phyloP scores from a whole-genome alignment of 2,113 vertebrate species.

The Oreotrochilus melanogaster region DNA sequence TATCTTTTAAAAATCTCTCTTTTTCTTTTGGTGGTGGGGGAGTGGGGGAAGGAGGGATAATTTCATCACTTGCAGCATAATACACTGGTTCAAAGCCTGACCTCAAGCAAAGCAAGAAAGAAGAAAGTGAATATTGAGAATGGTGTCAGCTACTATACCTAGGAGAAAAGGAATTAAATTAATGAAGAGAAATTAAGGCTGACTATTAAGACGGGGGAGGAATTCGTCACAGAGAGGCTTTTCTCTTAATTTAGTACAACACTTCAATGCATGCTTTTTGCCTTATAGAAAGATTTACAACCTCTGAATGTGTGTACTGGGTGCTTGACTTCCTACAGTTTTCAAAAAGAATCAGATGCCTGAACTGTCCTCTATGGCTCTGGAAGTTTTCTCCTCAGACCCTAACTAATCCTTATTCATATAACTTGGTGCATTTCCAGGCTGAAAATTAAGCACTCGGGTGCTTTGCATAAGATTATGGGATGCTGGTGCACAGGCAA shows the following conservation, averaged over 20 bases:
- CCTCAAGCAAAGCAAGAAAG: slow-evolving; percentile 16
- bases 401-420: slow-evolving; percentile 30
- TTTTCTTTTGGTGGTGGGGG: too few relatives aligned
- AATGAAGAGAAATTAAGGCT: slow-evolving; percentile 41
- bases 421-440: slow-evolving; percentile 42
- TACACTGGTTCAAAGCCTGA: slow-evolving; percentile 31
- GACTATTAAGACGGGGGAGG: background rate
- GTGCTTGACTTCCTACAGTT: background rate
- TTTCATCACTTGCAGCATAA: slow-evolving; percentile 23
- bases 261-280: background rate
- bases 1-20: background rate
- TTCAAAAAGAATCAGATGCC: background rate
- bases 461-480: slow-evolving; percentile 26
- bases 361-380: background rate
- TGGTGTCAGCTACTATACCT: background rate
- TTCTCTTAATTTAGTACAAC: background rate
- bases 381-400: slow-evolving; percentile 13
- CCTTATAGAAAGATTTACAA: background rate
- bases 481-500: background rate
- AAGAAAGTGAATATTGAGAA: slow-evolving; percentile 25
- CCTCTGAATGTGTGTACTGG: background rate
- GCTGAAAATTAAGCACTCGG: slow-evolving; percentile 24
- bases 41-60: rapidly evolving
- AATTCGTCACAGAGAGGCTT: background rate
- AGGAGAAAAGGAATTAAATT: background rate